Base-by-base conservation (phyloP, 1,140 invertebrate genomes). In the Calliopsis andreniformis region DNA sequence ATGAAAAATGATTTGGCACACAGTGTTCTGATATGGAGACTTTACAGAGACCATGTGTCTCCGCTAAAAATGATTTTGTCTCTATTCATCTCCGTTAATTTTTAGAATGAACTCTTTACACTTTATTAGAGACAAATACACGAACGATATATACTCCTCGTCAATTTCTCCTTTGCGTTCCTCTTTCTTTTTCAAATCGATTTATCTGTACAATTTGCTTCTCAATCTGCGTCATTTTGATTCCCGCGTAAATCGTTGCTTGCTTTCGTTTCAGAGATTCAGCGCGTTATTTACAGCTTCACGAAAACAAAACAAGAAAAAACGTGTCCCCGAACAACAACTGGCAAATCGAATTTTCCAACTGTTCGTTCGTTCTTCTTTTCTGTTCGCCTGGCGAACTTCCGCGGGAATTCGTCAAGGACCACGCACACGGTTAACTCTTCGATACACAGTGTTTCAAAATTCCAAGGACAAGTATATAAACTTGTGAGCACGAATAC, bases 1-100 rank as follows among this genome's bases (percentile, higher is more conserved):
- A 43, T 45, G 61, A 71, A 81, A 71, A 63, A 62, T 80, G 18
- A 69, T 82, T 82, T 82, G 80, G 80, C 80, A 82, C 80, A 82
- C 53, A 63, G 49, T 59, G n/a, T 53, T 61, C 20, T 51, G 58
- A 81, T 76, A 51, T 53, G 20, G 69, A 70, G 25, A 45, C 23
- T 12, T n/a, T 6, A 8, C 7, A 18, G 30, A 58, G 5, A 18
- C 47, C 25, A 47, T n/a, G 35, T 28, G 32, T 76, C 16, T 39
- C 1, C 30, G 64, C 16, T 62, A 25, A 51, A 32, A 64, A 75
- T 43, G n/a, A 20, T 16, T 8, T 58, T 51, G 39, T 28, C 61
- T 67, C 61, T 66, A 47, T 47, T 81, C 66, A 61, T 45, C 35
- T 80, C 59, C 45, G 39, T 49, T 20, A 59, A 71, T 82, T 82